phyloP scores from a whole-genome alignment of 2,888 invertebrate species.

The Microchrysa polita region DNA sequence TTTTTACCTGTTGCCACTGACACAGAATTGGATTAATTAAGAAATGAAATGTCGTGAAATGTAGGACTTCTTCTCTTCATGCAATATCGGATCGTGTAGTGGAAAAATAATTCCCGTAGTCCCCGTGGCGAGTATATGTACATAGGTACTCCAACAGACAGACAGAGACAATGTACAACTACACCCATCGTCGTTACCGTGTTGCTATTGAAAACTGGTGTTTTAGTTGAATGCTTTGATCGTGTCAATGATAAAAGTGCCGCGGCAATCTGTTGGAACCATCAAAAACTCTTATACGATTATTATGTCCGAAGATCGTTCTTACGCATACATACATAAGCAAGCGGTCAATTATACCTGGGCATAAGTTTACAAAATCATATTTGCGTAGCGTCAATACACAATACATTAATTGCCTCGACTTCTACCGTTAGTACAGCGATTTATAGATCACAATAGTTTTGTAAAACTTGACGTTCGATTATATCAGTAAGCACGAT shows the following conservation, averaged over 20 bases:
- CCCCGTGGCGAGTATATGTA: too few relatives aligned
- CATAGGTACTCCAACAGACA: neutral
- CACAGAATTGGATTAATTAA: slow-evolving; percentile 45
- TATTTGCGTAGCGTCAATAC: slow-evolving; percentile 13
- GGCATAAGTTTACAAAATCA: neutral
- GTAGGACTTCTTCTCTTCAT: slow-evolving; percentile 37
- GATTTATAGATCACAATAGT: slow-evolving; percentile 19
- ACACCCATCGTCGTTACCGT: slow-evolving; percentile 18
- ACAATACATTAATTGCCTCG: neutral
- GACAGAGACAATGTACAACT: too few relatives aligned
- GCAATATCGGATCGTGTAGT: slow-evolving; percentile 24
- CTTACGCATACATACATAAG: neutral
- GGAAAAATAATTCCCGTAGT: slow-evolving; percentile 33
- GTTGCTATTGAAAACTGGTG: slow-evolving; percentile 25
- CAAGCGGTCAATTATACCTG: neutral
- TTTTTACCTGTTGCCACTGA: slow-evolving; percentile 30
- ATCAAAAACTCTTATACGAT: slow-evolving; percentile 6
- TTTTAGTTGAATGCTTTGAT: slow-evolving; percentile 40
- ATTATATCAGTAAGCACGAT: slow-evolving; percentile 9
- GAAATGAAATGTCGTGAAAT: slow-evolving; percentile 44
- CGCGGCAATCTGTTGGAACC: slow-evolving; percentile 1
- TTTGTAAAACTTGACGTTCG: slow-evolving; percentile 23
- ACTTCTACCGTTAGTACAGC: slow-evolving; percentile 16
- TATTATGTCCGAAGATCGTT: neutral
- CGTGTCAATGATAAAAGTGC: slow-evolving; percentile 25